Conservation (phyloP, 2,888 invertebrate species). For the Penaeus monodon region DNA sequence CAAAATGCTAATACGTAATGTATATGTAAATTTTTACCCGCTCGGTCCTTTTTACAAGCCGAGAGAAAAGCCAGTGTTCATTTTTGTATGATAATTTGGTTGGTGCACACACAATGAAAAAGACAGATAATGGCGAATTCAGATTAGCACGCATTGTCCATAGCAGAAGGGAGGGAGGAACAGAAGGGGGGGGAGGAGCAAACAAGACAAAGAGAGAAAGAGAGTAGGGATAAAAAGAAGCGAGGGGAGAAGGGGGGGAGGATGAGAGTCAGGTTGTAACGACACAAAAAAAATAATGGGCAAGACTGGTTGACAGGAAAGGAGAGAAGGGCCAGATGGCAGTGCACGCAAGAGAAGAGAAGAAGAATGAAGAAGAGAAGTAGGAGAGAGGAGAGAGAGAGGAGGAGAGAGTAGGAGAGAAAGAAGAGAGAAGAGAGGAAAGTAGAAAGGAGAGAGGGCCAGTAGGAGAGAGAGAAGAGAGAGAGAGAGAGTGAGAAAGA, state of each 20-base stretch:
- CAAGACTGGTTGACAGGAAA: background rate
- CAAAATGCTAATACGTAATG: slow-evolving; percentile 55
- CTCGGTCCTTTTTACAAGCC: slow-evolving; percentile 32
- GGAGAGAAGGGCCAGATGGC: background rate
- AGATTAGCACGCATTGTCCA: too few relatives aligned
- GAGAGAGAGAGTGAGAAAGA: too few relatives aligned
- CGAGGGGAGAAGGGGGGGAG: background rate
- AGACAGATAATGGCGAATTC: slow-evolving; percentile 15
- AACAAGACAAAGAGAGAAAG: background rate
- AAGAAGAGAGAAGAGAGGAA: background rate
- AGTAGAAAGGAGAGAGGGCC: background rate
- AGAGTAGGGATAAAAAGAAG: background rate
- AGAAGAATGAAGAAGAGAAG: background rate
- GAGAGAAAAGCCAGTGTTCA: slow-evolving; percentile 50
- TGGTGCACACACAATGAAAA: slow-evolving; percentile 47
- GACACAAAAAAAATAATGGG: background rate
- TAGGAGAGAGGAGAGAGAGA: background rate
- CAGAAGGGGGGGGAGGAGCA: background rate
- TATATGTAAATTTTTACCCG: slow-evolving; percentile 52
- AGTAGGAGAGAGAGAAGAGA: background rate
- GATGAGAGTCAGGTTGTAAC: background rate
- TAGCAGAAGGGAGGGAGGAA: background rate
- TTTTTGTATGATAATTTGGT: slow-evolving; percentile 52
- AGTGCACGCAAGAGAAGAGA: background rate
- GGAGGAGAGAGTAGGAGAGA: too few relatives aligned